Conservation (phyloP, 2,797 vertebrate species). For the Sphenodon punctatus region DNA sequence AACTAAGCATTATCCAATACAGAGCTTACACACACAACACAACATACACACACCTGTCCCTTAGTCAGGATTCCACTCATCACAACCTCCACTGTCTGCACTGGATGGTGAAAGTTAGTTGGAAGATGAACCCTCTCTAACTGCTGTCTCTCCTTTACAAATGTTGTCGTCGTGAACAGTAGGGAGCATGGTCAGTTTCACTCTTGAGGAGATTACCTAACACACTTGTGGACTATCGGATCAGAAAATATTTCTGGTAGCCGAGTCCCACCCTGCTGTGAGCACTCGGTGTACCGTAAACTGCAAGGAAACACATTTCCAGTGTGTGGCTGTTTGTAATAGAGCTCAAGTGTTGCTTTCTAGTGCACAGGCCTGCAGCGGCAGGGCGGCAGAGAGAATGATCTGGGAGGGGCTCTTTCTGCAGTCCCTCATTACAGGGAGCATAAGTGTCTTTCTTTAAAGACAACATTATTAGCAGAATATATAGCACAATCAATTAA, state of each 20-base stretch:
- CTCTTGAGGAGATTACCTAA: not conserved
- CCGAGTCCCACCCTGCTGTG: constrained; percentile 22
- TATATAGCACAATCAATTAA: fast-evolving
- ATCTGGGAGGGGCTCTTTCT: not conserved
- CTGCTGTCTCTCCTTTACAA: not conserved
- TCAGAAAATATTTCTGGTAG: constrained; percentile 6
- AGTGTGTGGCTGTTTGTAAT: not conserved
- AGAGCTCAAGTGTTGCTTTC: constrained; percentile 7
- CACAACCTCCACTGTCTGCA: not conserved
- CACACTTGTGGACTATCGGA: constrained; percentile 24
- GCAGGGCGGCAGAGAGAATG: not conserved
- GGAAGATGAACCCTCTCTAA: not conserved
- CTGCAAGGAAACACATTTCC: constrained; percentile 37
- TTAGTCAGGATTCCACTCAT: not conserved
- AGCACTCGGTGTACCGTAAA: constrained; percentile 35
- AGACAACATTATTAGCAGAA: not conserved
- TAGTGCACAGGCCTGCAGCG: not conserved
- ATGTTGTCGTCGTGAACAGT: not conserved
- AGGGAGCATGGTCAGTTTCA: not conserved
- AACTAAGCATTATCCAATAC: not conserved
- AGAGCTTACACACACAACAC: not conserved
- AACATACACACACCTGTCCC: not conserved
- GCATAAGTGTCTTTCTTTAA: not conserved
- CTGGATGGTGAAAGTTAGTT: not conserved
- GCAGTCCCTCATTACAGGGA: not conserved